These are phyloP conservation scores for Amblyjoppa proteus DNA, from an alignment of 2,888 invertebrate genomes.

Conservation along the genomic window DNA sequence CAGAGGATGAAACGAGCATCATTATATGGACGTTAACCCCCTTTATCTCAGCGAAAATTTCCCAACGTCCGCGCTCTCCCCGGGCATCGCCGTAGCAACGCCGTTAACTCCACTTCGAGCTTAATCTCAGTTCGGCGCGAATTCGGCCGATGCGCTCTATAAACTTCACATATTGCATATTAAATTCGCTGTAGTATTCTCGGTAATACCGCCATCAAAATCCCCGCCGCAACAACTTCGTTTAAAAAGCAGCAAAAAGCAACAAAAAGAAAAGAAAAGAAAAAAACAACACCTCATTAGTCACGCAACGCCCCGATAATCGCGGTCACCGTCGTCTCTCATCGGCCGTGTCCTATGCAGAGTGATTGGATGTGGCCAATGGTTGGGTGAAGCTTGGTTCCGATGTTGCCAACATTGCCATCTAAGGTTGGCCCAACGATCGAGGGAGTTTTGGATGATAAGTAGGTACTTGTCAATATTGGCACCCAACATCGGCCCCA, in stretches of 20 bases:
- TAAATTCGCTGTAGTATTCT: neutral
- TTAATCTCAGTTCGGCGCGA: neutral
- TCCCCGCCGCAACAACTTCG: neutral
- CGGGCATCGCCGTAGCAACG: neutral
- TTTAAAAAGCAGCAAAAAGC: neutral
- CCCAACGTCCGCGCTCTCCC: neutral
- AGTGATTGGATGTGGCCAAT: too few relatives aligned
- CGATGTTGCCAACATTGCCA: too few relatives aligned
- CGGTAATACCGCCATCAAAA: neutral
- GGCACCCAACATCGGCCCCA: too few relatives aligned
- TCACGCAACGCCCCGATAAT: neutral
- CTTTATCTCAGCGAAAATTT: neutral
- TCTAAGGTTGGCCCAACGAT: too few relatives aligned
- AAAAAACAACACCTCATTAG: neutral
- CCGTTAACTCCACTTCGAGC: neutral
- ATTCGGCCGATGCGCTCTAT: neutral
- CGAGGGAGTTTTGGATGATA: too few relatives aligned
- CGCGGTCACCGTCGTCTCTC: neutral
- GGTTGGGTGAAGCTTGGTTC: too few relatives aligned
- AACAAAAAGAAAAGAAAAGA: neutral
- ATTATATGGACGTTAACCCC: neutral
- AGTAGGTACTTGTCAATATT: too few relatives aligned
- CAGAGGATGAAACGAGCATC: neutral
- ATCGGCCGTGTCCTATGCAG: neutral
- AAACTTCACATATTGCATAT: neutral